Conservation (phyloP, 2,888 invertebrate genomes). For the Sesia bembeciformis region DNA sequence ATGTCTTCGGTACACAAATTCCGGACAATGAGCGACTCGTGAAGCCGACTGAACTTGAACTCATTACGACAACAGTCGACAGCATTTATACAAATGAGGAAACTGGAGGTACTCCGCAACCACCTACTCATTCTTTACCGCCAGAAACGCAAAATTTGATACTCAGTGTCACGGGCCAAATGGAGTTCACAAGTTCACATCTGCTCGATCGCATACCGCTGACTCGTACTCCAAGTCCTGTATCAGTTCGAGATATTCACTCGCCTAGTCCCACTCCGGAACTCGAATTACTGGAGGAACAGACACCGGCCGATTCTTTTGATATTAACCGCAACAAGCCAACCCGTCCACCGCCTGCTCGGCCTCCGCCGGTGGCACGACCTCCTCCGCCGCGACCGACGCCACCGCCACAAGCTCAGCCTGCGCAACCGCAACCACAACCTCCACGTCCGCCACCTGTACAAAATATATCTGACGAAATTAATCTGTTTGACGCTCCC, state of each 20-base stretch:
- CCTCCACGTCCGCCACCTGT: slow-evolving; percentile 38
- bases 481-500: slow-evolving; percentile 75
- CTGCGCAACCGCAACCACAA: slow-evolving; percentile 59
- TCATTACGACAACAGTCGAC: slow-evolving; percentile 40
- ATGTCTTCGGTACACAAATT: slow-evolving; percentile 27
- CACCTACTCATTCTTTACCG: slow-evolving; percentile 77
- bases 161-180: slow-evolving; percentile 88
- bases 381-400: slow-evolving; percentile 51
- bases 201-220: slow-evolving; percentile 87
- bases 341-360: slow-evolving; percentile 36
- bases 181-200: slow-evolving; percentile 91
- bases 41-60: slow-evolving; percentile 56
- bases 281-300: slow-evolving; percentile 50
- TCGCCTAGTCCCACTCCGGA: slow-evolving; percentile 89
- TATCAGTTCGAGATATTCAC: slow-evolving; percentile 85
- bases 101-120: slow-evolving; percentile 30
- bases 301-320: slow-evolving; percentile 29
- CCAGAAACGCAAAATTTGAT: slow-evolving; percentile 90
- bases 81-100: slow-evolving; percentile 23
- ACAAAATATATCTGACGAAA: slow-evolving; percentile 33
- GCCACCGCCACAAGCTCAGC: slow-evolving; percentile 62
- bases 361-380: slow-evolving; percentile 34
- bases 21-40: slow-evolving; percentile 24
- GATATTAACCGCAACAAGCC: slow-evolving; percentile 61
- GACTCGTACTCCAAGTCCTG: slow-evolving; percentile 90